Conservation (phyloP, 2,888 invertebrate genomes). For the Chrysina gloriosa region DNA sequence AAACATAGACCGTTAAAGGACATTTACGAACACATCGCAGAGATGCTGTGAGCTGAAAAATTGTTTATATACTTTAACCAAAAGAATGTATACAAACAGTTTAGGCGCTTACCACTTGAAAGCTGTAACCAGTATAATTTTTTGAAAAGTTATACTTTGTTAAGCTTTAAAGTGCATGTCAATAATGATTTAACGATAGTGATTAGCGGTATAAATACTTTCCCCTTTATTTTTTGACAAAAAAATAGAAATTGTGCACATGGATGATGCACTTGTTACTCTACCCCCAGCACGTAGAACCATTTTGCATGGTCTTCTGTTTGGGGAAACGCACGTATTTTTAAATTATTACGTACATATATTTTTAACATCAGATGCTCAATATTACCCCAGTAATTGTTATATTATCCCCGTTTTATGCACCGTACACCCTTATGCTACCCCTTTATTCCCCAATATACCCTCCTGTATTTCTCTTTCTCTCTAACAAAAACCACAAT, state of each 20-base stretch:
- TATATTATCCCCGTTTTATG: conserved; percentile 41
- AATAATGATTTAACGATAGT: conserved; percentile 47
- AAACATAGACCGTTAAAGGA: too few relatives aligned
- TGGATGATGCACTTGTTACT: conserved; percentile 58
- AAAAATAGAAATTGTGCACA: conserved; percentile 57
- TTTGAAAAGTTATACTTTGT: neutral
- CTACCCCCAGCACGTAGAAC: conserved; percentile 59
- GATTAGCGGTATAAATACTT: conserved; percentile 25
- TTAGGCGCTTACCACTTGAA: conserved; percentile 48
- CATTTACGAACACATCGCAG: conserved; percentile 39
- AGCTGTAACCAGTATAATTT: conserved; percentile 31
- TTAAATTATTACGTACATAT: conserved; percentile 44
- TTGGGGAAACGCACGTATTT: conserved; percentile 58
- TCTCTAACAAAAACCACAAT: conserved; percentile 44
- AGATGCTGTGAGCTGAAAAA: conserved; percentile 47
- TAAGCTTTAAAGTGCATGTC: conserved; percentile 48
- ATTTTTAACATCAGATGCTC: conserved; percentile 53
- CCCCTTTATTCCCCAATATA: conserved; percentile 36
- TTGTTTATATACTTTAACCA: conserved; percentile 47
- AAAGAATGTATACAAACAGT: conserved; percentile 45
- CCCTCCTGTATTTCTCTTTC: conserved; percentile 43
- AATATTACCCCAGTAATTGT: conserved; percentile 48
- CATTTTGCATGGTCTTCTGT: conserved; percentile 60
- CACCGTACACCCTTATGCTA: conserved; percentile 32
- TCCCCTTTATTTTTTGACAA: conserved; percentile 46